Conservation (phyloP, 2,113 vertebrate species). For the Sigmodon hispidus region DNA sequence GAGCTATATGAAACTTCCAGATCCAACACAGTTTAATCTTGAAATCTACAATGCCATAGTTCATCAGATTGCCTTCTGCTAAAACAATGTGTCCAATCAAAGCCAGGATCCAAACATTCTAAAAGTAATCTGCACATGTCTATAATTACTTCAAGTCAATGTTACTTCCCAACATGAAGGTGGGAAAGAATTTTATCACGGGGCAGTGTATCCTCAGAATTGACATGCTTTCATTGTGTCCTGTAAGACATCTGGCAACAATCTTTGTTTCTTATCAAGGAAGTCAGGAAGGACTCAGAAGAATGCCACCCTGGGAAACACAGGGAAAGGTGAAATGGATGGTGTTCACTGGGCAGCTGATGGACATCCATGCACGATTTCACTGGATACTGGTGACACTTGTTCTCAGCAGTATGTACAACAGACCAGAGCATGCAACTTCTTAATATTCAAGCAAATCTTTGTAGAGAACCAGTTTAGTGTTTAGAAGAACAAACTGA, state of each 20-base stretch:
- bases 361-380: rapidly evolving
- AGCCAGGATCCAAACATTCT: neutral
- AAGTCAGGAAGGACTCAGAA: neutral
- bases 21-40: neutral
- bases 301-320: neutral
- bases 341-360: too few relatives aligned
- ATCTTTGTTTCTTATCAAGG: neutral
- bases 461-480: neutral
- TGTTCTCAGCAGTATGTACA: neutral
- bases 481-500: neutral
- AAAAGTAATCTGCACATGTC: neutral
- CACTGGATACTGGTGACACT: neutral
- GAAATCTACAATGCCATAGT: neutral
- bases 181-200: neutral
- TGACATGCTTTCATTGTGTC: neutral
- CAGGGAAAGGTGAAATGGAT: neutral
- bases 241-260: neutral
- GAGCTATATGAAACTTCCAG: neutral
- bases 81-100: neutral
- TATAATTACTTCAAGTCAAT: neutral
- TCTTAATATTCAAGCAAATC: neutral
- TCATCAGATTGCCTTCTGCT: neutral
- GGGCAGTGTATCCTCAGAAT: neutral
- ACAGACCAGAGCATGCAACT: neutral
- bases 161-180: neutral